Evolutionary conservation across 2,888 invertebrate genomes (phyloP), one percentile per base, ranked within the genome.

Genomic region (Sericinus montela): DNA sequence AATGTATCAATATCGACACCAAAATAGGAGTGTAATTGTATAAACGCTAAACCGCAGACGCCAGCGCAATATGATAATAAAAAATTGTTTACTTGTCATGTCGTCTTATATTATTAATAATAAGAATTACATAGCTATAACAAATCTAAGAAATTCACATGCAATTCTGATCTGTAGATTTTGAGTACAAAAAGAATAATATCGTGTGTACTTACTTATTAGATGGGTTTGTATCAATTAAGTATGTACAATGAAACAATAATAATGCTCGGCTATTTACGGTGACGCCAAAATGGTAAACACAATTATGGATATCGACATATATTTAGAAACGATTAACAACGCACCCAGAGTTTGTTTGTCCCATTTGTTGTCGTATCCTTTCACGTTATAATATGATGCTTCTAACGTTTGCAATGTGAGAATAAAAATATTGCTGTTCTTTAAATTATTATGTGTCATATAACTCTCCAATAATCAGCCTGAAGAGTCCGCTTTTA

Each of bases 161-260:
- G 50, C 57, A 39, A 60, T 55, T 59, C 36, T 60, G 47, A 49
- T 43, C 57, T 54, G 51, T 62, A 59, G 44, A 45, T 23, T 42
- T 37, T 28, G 41, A 7, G 50, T 45, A 49, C 54, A 59, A 11
- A 62, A 56, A 62, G 56, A 48, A 43, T 48, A 51, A 54, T 59
- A 57, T 60, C 42, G 57, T 47, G 37, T 60, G 55, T 46, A 53
- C 51, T 58, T 48, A 54, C 54, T 36, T 1, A 48, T 5, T 25
- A 5, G 52, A 55, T 47, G 52, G n/a, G 41, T 41, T 41, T 53
- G 45, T 54, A 57, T 62, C 56, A 55, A 56, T 60, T 52, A 52
- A 46, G 51, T 55, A 47, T 56, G 57, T 59, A 60, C 60, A 57
- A 56, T 54, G 59, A 56, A 63, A 63, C 63, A 64, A 62, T 61